Base-by-base conservation (phyloP, 2,888 invertebrate genomes). In the Mesorhabditis spiculigera region DNA sequence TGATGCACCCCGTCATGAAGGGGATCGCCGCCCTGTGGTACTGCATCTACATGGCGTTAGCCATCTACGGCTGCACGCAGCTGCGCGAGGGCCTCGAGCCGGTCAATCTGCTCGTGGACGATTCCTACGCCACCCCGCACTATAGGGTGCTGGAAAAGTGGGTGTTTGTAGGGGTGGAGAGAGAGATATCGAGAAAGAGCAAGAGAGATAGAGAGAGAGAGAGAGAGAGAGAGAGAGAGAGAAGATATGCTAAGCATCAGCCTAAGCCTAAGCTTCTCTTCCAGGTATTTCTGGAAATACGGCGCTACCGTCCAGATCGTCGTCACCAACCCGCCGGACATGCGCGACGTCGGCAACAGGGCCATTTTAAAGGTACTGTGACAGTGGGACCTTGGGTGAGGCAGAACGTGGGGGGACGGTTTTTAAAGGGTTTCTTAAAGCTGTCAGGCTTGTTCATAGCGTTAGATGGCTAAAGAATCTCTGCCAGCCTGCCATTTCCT, bases 21-120 rank as follows among this genome's bases (percentile, higher is more conserved):
- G 66, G 66, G 5, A 65, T 83, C 41, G 81, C 80, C 44, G 73
- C 73, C 5, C 10, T 80, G 28, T 82, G 82, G 82, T 79, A 82
- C 69, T 13, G 69, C 44, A 75, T 82, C 69, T 83, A 83, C 68
- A 68, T 81, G 43, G 75, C 62, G 5, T 66, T 80, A 13, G 78
- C 82, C 28, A 71, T 78, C 45, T 82, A 76, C 63, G 82, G 83
- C 50, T 82, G 82, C 70, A 43, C 71, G 0, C 78, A 78, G 61
- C 67, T 83, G 68, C 72, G 73, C 50, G 82, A 82, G 67, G 83
- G 83, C 6, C 71, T 83, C 28, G 81, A 83, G 67, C 82, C 82
- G 1, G 78, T 78, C 10, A 80, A 80, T 64, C 66, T 81, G 62
- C 70, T 79, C 13, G 82, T 82, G 5, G 75, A 75, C 45, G 81